phyloP scores from a whole-genome alignment of 2,888 invertebrate species.

The Diaprepes abbreviatus region DNA sequence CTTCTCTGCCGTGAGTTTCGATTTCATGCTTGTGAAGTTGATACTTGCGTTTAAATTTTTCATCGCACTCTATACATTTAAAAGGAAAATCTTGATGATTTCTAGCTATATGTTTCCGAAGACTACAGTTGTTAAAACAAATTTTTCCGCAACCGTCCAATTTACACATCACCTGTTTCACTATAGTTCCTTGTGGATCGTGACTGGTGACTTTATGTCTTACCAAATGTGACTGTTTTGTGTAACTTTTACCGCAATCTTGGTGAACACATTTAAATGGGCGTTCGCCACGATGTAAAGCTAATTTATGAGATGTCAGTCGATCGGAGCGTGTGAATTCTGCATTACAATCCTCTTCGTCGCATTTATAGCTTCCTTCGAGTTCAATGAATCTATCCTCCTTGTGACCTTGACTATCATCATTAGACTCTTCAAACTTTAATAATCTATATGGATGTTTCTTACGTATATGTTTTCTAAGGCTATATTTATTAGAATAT shows the following conservation, averaged over 20 bases:
- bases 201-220: neutral
- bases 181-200: neutral
- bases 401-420: too few relatives aligned
- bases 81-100: conserved; percentile 52
- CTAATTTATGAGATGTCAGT: neutral
- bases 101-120: conserved; percentile 31
- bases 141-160: neutral
- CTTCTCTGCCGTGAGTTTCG: conserved; percentile 51
- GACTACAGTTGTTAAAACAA: neutral
- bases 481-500: conserved; percentile 56
- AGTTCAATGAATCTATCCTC: too few relatives aligned
- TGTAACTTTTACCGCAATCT: neutral
- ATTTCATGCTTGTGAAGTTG: conserved; percentile 55
- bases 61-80: conserved; percentile 55
- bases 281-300: neutral
- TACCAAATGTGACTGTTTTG: neutral
- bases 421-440: too few relatives aligned
- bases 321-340: neutral
- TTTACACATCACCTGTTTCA: neutral
- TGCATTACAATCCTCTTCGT: neutral
- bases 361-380: neutral
- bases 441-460: neutral
- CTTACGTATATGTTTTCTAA: conserved; percentile 58
- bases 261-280: neutral
- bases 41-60: conserved; percentile 57